A percentile compares a stretch with the other conserved stretches of the same genome.
Conservation (phyloP, 2,888 invertebrate genomes). For the Hirtodrosophila alboralis region DNA sequence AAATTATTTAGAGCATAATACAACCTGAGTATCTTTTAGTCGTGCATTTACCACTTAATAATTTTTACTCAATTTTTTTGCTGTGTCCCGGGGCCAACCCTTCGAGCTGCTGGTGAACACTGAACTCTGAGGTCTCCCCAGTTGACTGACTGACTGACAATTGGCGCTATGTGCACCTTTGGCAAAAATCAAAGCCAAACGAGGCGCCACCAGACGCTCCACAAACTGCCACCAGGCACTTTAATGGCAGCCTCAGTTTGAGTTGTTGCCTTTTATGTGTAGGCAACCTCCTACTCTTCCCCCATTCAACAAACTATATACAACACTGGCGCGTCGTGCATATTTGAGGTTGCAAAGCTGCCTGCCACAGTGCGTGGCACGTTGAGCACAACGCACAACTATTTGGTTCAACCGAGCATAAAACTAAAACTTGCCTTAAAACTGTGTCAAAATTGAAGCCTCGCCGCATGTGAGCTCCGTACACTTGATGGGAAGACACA, state of each 20-base stretch:
- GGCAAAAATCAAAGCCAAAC: conserved; percentile 67
- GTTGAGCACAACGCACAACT: conserved; percentile 50
- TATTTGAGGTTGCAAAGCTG: conserved; percentile 70
- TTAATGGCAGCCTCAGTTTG: conserved; percentile 57
- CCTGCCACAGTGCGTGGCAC: conserved; percentile 45
- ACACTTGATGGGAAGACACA: conserved; percentile 9
- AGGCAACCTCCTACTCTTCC: conserved; percentile 10
- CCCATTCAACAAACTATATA: too few species aligned
- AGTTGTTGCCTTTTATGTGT: conserved; percentile 28
- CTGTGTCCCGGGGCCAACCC: conserved; percentile 4
- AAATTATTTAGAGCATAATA: too few species aligned
- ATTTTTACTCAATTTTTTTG: neutral
- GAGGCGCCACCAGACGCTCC: conserved; percentile 49
- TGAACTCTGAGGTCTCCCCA: neutral
- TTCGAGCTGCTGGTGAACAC: conserved; percentile 1
- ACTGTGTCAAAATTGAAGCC: conserved; percentile 72
- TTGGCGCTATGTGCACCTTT: conserved; percentile 52
- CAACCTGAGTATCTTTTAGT: too few species aligned
- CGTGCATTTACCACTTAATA: neutral
- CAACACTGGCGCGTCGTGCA: conserved; percentile 53
- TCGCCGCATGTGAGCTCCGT: conserved; percentile 31
- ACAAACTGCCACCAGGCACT: conserved; percentile 63
- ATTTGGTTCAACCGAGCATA: conserved; percentile 71
- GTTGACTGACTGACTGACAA: conserved; percentile 22
- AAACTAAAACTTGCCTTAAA: conserved; percentile 72